Conservation (phyloP, 2,113 vertebrate species). For the Psephotus haematonotus region DNA sequence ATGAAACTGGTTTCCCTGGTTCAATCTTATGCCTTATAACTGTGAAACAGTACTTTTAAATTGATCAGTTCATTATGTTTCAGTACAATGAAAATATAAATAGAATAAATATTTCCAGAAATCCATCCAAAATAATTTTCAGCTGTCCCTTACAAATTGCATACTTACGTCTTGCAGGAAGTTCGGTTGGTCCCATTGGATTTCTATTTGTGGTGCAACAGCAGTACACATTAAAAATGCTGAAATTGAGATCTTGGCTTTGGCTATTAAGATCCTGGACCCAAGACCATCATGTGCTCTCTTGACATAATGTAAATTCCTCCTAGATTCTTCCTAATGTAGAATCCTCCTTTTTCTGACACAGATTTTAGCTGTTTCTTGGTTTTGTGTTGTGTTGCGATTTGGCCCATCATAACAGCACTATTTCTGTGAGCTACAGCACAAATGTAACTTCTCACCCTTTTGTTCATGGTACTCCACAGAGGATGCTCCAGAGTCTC, state of each 20-base stretch:
- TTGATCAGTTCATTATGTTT: background rate
- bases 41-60: background rate
- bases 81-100: background rate
- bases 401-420: background rate
- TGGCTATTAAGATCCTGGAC: background rate
- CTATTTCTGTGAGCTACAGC: background rate
- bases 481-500: slow-evolving; percentile 88
- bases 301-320: background rate
- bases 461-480: slow-evolving; percentile 1
- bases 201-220: background rate
- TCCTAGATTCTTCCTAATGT: background rate
- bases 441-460: background rate
- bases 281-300: background rate
- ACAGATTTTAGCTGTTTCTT: background rate
- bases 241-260: background rate
- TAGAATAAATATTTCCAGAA: background rate
- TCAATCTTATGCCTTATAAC: background rate
- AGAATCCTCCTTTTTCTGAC: background rate
- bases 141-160: background rate
- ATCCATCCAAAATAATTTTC: background rate
- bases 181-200: background rate
- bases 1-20: background rate
- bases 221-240: background rate
- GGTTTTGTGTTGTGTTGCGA: background rate
- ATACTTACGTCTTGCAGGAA: background rate